A percentile compares a stretch with the other conserved stretches of the same genome.
These are phyloP conservation scores for Tetraneura akinire DNA, from an alignment of 1,140 invertebrate species.

Conservation along the genomic window DNA sequence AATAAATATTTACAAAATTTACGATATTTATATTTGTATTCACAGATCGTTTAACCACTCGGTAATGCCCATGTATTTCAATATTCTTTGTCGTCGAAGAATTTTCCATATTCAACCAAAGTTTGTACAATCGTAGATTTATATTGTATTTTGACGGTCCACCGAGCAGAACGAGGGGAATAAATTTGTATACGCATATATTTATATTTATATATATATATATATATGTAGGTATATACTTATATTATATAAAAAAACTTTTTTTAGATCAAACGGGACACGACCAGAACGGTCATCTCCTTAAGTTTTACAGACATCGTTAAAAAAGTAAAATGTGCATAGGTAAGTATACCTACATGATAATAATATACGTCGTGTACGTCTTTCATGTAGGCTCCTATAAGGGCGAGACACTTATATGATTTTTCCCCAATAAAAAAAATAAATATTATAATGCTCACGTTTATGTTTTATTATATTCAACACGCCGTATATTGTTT, in stretches of 20 bases:
- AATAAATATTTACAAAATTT: too few relatives aligned
- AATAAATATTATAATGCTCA: conserved; percentile 39
- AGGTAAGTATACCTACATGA: too few relatives aligned
- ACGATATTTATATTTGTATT: not conserved
- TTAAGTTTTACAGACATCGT: not conserved
- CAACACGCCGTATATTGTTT: conserved; percentile 34
- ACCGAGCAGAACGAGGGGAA: not conserved
- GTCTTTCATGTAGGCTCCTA: not conserved
- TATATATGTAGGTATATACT: too few relatives aligned
- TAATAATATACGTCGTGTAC: not conserved
- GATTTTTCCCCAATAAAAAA: conserved; percentile 41
- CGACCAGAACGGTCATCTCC: not conserved
- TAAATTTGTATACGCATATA: not conserved
- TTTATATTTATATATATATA: too few relatives aligned
- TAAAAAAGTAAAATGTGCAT: conserved; percentile 23
- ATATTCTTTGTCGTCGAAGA: not conserved
- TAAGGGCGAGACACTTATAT: conserved; percentile 10
- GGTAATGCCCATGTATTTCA: not conserved
- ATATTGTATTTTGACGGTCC: conserved; percentile 24
- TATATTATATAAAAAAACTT: not conserved
- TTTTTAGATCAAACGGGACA: not conserved
- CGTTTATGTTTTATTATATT: conserved; percentile 15
- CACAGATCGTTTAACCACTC: not conserved
- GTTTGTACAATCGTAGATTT: conserved; percentile 25
- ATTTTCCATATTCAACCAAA: not conserved